Conservation (phyloP, 2,888 invertebrate species). For the Epinotia nisella region DNA sequence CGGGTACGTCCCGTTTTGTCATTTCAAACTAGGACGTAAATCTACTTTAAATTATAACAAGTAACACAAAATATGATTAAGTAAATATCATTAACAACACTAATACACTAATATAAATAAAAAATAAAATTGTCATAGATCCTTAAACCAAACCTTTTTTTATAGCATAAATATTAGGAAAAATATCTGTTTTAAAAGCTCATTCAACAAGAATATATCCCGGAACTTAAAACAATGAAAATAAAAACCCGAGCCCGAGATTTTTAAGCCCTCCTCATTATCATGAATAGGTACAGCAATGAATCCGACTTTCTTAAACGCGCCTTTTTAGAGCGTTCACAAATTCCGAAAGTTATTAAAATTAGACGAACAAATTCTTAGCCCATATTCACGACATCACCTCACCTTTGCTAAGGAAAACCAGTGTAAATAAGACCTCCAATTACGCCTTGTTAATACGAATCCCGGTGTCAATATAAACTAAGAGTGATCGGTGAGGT, state of each 20-base stretch:
- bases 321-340: constrained; percentile 41
- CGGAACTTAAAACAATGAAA: constrained; percentile 20
- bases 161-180: neutral
- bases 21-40: too few species aligned
- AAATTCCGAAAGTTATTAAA: constrained; percentile 42
- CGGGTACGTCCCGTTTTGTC: too few species aligned
- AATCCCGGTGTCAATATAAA: neutral
- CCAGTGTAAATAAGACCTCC: neutral
- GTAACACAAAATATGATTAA: too few species aligned
- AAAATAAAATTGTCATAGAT: too few species aligned
- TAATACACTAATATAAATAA: too few species aligned
- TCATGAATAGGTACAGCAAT: constrained; percentile 46
- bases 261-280: constrained; percentile 46
- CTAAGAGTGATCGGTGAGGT: neutral
- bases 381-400: neutral
- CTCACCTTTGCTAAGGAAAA: neutral
- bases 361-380: constrained; percentile 33
- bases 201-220: neutral
- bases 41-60: too few species aligned
- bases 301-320: constrained; percentile 49
- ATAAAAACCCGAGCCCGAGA: constrained; percentile 22
- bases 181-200: neutral
- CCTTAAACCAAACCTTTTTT: neutral
- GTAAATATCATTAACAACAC: too few species aligned
- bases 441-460: neutral